These are phyloP conservation scores for Pyrochroa serraticornis DNA, from an alignment of 2,888 invertebrate species.

Conservation along the genomic window DNA sequence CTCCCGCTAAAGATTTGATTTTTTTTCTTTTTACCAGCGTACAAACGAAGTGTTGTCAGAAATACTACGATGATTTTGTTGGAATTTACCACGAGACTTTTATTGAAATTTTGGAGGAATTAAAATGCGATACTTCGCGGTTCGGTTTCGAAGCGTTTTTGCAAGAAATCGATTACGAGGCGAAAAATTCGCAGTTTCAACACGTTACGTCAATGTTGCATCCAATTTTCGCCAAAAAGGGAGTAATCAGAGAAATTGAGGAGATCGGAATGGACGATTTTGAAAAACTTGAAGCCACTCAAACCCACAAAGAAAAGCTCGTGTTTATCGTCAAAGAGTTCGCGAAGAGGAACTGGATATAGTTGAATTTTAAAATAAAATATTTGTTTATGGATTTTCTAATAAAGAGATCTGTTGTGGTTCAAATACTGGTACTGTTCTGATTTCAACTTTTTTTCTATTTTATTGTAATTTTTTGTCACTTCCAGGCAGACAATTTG, in stretches of 20 bases:
- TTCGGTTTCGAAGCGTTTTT: conserved; percentile 54
- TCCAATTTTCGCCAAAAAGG: conserved; percentile 29
- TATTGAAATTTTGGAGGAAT: conserved; percentile 49
- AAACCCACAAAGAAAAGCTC: neutral
- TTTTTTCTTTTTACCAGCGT: conserved; percentile 63
- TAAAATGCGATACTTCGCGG: conserved; percentile 41
- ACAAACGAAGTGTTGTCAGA: conserved; percentile 49
- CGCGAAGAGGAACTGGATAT: conserved; percentile 6
- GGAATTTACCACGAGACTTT: conserved; percentile 60
- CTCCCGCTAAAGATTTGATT: conserved; percentile 60
- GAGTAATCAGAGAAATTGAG: conserved; percentile 6
- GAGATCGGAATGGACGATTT: conserved; percentile 1
- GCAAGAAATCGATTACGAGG: conserved; percentile 52
- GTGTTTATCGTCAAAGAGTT: conserved; percentile 2
- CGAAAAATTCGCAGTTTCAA: conserved; percentile 48
- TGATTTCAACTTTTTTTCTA: too few species aligned
- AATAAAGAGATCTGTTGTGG: too few species aligned
- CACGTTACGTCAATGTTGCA: conserved; percentile 55
- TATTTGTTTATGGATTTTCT: too few species aligned
- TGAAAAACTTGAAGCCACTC: neutral
- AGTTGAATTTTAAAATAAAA: neutral
- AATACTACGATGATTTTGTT: conserved; percentile 58
- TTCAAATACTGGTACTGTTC: too few species aligned
- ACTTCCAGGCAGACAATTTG: too few species aligned
- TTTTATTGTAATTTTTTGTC: too few species aligned